Evolutionary conservation across 2,113 vertebrate genomes (phyloP).

Genomic region (Hoplias malabaricus): DNA sequence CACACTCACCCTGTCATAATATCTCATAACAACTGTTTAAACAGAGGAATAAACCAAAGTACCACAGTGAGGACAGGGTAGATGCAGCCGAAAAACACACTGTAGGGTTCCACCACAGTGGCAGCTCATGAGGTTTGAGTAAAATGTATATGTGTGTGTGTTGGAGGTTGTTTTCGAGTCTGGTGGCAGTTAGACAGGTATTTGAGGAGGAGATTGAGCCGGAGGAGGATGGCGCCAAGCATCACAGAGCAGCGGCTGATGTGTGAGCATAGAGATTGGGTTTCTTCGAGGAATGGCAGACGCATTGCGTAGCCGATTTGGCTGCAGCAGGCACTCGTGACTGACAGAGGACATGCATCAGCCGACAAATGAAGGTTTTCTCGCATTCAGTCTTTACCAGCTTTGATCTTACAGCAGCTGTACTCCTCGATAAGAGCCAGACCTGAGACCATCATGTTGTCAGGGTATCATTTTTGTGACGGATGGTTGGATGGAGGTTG

Average conservation of each 20-base stretch:
- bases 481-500: not conserved
- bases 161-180: constrained; percentile 60
- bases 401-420: constrained; percentile 15
- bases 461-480: not conserved
- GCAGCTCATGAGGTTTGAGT: no score
- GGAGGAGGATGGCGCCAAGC: constrained; percentile 30
- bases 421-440: not conserved
- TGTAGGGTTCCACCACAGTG: no score
- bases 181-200: constrained; percentile 49
- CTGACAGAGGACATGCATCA: constrained; percentile 42
- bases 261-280: constrained; percentile 46
- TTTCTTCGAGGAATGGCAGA: constrained; percentile 44
- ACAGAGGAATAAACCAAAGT: no score
- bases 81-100: no score
- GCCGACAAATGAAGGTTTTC: constrained; percentile 55
- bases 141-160: constrained; percentile 41
- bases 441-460: not conserved
- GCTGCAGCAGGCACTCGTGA: not conserved
- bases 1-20: no score
- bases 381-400: not conserved
- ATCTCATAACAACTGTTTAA: no score
- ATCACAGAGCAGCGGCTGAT: constrained; percentile 44
- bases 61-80: no score
- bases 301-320: constrained; percentile 28
- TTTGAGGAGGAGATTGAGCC: constrained; percentile 45